Base-by-base conservation (phyloP, 2,797 vertebrate genomes). In the Chelon auratus region DNA sequence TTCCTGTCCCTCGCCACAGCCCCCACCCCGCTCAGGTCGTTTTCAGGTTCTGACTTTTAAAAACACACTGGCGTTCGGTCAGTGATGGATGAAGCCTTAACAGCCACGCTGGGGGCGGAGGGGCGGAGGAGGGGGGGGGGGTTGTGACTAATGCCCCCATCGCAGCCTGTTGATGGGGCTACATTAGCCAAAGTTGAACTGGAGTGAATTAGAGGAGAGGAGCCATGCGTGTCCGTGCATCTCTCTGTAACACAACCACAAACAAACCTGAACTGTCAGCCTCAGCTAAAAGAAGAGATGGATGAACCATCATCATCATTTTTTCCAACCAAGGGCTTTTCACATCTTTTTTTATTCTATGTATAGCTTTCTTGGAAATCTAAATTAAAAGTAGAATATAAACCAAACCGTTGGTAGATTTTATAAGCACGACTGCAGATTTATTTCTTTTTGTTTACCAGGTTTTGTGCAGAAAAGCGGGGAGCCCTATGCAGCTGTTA, bases 41-140 rank as follows among this genome's bases (percentile, higher is more conserved):
- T 75, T 72, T 81, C 67, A 68, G 64, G 67, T 69, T 53, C 26
- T 17, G 47, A 73, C 63, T 75, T 82, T 80, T 81, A 54, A 83
- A 86, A 33, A 33, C 30, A 61, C 68, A 5, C 57, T 56, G 72
- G 52, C 75, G 3, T 68, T 48, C 43, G 54, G 64, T 60, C 56
- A 24, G 57, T 91, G 90, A 93, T 88, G 62, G 83, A 93, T 93
- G 81, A 76, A 75, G 61, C 52, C 53, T 59, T 55, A 85, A 80
- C 77, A 74, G 72, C 81, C 58, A 18, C 56, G 73, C 59, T 5
- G n/a, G 37, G 53, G 45, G 67, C 13, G 14, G 14, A 15, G 47
- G n/a, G 7, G 22, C 56, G 73, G 59, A 5, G 15, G 30, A 5
- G 14, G 42, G 2, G 47, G 30, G 15, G 14, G 42, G 2, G 47